phyloP scores from a whole-genome alignment of 2,113 vertebrate species.

The Phaethon lepturus region DNA sequence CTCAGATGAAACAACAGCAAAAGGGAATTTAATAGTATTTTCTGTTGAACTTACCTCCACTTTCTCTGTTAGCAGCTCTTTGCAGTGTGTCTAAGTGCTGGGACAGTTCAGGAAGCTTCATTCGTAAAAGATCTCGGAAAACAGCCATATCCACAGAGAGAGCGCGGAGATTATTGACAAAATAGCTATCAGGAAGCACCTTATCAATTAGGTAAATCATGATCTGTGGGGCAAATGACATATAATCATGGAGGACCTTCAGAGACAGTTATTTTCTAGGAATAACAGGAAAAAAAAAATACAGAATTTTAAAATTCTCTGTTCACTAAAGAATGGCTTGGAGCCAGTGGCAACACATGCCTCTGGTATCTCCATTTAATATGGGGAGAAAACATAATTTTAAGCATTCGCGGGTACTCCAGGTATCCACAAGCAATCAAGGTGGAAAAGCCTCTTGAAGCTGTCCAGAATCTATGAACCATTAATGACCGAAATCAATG shows the following conservation, averaged over 20 bases:
- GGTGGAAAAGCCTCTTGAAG: neutral
- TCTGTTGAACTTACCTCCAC: slow-evolving; percentile 76
- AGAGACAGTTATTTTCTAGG: neutral
- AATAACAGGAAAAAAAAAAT: neutral
- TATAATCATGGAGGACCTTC: neutral
- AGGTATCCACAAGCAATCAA: neutral
- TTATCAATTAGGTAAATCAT: slow-evolving; percentile 99
- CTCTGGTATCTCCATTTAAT: neutral
- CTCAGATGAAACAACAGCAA: neutral
- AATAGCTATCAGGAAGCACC: slow-evolving; percentile 97
- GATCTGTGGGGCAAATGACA: slow-evolving; percentile 79
- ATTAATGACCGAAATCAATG: neutral
- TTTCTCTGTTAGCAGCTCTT: slow-evolving; percentile 86
- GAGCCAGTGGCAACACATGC: neutral
- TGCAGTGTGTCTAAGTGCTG: slow-evolving; percentile 87
- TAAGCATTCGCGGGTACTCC: neutral
- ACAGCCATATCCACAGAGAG: slow-evolving; percentile 95
- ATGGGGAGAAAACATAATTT: neutral
- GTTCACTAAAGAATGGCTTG: neutral
- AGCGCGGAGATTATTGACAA: slow-evolving; percentile 95
- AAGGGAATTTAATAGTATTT: neutral
- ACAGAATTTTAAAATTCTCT: neutral
- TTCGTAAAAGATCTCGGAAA: slow-evolving; percentile 87
- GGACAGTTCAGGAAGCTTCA: slow-evolving; percentile 88
- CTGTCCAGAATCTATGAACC: neutral